Conservation (phyloP, 2,888 invertebrate species). For the Shargacucullia verbasci region DNA sequence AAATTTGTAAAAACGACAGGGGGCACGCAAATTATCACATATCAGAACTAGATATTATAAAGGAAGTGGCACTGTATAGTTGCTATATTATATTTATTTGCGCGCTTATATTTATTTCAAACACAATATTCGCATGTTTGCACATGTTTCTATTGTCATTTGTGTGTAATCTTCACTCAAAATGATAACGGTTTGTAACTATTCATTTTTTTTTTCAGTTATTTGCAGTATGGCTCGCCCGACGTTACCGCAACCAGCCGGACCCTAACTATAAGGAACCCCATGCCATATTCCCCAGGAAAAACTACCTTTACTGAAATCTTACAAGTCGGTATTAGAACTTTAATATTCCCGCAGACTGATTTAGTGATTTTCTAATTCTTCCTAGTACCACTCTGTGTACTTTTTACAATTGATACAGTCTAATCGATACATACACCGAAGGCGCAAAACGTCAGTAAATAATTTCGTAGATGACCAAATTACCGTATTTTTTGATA, state of each 20-base stretch:
- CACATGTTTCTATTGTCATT: slow-evolving; percentile 22
- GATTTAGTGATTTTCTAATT: slow-evolving; percentile 44
- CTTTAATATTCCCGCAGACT: slow-evolving; percentile 47
- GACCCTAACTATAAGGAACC: slow-evolving; percentile 93
- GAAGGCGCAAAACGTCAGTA: neutral
- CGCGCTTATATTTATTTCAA: slow-evolving; percentile 39
- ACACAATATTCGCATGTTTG: slow-evolving; percentile 43
- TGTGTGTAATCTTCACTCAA: neutral
- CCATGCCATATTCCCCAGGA: slow-evolving; percentile 92
- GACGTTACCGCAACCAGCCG: slow-evolving; percentile 94
- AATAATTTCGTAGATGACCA: neutral
- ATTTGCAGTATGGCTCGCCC: slow-evolving; percentile 94
- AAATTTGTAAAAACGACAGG: too few species aligned
- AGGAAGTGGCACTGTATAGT: too few species aligned
- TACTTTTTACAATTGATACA: slow-evolving; percentile 11
- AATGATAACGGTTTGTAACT: slow-evolving; percentile 15
- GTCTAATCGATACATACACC: slow-evolving; percentile 23
- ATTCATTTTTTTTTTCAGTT: slow-evolving; percentile 88
- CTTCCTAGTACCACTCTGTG: slow-evolving; percentile 11
- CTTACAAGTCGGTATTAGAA: slow-evolving; percentile 23
- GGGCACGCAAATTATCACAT: too few species aligned
- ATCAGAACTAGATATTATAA: too few species aligned
- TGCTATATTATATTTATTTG: slow-evolving; percentile 30
- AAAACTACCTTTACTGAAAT: slow-evolving; percentile 85
- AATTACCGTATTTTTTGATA: neutral